These are phyloP conservation scores for Diarsia dahlii DNA, from an alignment of 2,888 invertebrate species.

Conservation along the genomic window DNA sequence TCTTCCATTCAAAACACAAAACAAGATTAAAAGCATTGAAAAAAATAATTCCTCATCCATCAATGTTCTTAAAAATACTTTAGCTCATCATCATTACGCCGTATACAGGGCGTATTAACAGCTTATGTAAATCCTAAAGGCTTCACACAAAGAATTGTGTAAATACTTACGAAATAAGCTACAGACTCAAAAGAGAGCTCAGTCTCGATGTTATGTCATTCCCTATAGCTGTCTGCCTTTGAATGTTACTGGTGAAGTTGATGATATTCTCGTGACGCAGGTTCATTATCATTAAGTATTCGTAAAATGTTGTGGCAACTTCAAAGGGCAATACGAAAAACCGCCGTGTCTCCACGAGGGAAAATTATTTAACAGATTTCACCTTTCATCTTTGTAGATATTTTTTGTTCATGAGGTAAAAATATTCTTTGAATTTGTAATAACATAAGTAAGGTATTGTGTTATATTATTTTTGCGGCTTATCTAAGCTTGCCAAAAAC, in stretches of 20 bases:
- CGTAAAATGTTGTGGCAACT: conserved; percentile 19
- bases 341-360: neutral
- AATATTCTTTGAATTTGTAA: neutral
- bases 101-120: neutral
- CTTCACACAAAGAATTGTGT: conserved; percentile 40
- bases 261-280: conserved; percentile 46
- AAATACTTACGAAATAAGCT: conserved; percentile 60
- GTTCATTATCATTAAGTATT: conserved; percentile 38
- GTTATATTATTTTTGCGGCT: neutral
- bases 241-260: conserved; percentile 50
- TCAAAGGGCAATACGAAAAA: conserved; percentile 34
- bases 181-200: conserved; percentile 51
- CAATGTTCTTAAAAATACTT: conserved; percentile 19
- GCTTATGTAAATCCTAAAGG: conserved; percentile 47
- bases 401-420: conserved; percentile 13
- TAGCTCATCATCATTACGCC: conserved; percentile 21
- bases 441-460: neutral
- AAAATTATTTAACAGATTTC: conserved; percentile 8
- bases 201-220: conserved; percentile 63
- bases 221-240: conserved; percentile 45
- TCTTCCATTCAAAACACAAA: neutral
- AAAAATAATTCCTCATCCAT: conserved; percentile 12
- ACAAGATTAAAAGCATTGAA: conserved; percentile 6
- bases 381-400: neutral
- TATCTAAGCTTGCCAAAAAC: neutral